phyloP scores from a whole-genome alignment of 2,113 vertebrate genomes.

The Equus przewalskii region DNA sequence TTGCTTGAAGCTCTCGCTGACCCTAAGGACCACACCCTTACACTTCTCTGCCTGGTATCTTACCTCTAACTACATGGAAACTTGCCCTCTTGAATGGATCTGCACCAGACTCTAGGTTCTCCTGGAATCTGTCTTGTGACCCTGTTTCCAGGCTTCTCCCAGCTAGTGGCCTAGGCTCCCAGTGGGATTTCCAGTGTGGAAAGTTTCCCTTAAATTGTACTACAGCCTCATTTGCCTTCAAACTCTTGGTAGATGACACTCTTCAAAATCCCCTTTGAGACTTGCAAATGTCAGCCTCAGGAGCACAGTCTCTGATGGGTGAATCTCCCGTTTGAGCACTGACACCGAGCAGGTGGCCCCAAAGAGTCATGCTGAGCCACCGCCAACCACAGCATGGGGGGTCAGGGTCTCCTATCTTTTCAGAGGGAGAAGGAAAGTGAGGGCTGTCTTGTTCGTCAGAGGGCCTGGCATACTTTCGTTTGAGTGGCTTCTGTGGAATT shows the following conservation, averaged over 20 bases:
- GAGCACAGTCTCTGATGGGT: not conserved
- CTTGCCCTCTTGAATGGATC: not conserved
- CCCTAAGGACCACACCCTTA: rapidly evolving
- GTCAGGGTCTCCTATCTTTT: not conserved
- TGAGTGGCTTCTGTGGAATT: slow-evolving; percentile 1
- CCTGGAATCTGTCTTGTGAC: not conserved
- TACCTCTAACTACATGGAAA: not conserved
- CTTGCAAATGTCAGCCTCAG: not conserved
- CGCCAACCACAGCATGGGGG: no score
- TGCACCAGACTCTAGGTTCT: not conserved
- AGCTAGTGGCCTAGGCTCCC: not conserved
- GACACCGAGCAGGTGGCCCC: not conserved
- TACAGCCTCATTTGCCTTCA: not conserved
- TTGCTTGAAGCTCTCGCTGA: not conserved
- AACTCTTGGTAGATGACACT: not conserved
- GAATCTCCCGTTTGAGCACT: not conserved
- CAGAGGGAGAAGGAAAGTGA: not conserved
- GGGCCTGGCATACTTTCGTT: not conserved
- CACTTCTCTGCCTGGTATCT: not conserved
- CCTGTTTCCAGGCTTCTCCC: not conserved
- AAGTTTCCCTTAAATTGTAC: not conserved
- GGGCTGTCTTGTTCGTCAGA: not conserved
- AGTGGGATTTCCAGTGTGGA: not conserved
- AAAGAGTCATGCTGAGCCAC: not conserved
- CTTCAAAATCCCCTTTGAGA: not conserved